Evolutionary conservation across 2,797 vertebrate genomes (phyloP).

Genomic region (Semaprochilodus insignis): DNA sequence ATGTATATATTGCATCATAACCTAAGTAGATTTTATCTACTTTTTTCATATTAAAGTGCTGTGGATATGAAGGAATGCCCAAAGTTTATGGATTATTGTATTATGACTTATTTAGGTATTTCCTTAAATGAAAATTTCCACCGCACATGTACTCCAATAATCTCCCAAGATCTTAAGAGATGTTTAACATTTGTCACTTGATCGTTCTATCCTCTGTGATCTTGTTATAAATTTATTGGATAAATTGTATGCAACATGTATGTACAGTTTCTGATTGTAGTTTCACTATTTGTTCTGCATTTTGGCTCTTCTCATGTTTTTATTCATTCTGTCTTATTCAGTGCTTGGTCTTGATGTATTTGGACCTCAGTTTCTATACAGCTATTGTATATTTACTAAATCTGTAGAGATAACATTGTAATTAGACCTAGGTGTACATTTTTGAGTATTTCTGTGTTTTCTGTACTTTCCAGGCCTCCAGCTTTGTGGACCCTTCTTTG

Average conservation of each 20-base stretch:
- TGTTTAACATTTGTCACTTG: no score
- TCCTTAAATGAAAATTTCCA: no score
- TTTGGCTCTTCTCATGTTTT: neutral
- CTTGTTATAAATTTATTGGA: no score
- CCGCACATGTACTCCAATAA: no score
- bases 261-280: neutral
- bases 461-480: slow-evolving; percentile 5
- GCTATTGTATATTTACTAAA: neutral
- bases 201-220: no score
- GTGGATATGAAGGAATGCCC: no score
- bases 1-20: no score
- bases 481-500: slow-evolving; percentile 4
- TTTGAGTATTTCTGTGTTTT: neutral
- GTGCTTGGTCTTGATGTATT: neutral
- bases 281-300: neutral
- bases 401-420: neutral
- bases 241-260: no score
- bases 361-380: neutral
- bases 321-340: neutral
- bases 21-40: neutral
- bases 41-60: no score
- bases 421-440: neutral
- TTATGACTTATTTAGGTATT: no score
- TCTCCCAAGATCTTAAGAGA: no score
- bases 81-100: no score